Evolutionary conservation across 2,113 vertebrate species (phyloP).

Genomic region (Xiphophorus couchianus): DNA sequence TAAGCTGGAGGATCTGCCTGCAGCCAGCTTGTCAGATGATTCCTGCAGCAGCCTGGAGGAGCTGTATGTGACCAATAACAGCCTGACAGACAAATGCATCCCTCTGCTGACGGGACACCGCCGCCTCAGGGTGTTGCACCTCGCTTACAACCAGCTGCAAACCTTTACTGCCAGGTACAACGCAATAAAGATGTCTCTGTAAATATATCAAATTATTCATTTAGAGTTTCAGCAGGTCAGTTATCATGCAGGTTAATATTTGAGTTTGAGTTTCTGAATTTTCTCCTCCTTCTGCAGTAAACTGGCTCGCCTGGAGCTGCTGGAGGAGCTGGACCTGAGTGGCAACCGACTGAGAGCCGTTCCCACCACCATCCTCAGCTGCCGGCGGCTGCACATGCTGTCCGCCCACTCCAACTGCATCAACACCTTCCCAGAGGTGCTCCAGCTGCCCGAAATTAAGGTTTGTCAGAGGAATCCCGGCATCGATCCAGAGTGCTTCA

Average conservation of each 20-base stretch:
- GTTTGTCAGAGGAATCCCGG: constrained; percentile 61
- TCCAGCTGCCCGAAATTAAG: constrained; percentile 96
- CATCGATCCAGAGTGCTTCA: background rate
- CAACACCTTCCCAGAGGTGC: constrained; percentile 92
- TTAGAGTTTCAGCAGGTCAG: background rate
- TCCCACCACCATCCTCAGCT: constrained; percentile 93
- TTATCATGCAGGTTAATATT: background rate
- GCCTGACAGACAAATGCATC: constrained; percentile 91
- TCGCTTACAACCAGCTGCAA: constrained; percentile 95
- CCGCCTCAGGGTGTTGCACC: constrained; percentile 90
- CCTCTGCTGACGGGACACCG: constrained; percentile 89
- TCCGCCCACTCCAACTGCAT: constrained; percentile 96
- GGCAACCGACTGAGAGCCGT: constrained; percentile 93
- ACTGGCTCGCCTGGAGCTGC: constrained; percentile 95
- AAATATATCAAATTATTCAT: background rate
- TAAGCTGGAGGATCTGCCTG: constrained; percentile 92
- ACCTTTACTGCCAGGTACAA: constrained; percentile 94
- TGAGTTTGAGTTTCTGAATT: background rate
- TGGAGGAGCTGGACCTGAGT: constrained; percentile 96
- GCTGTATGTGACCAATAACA: constrained; percentile 93
- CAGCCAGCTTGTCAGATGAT: constrained; percentile 90
- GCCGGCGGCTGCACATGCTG: constrained; percentile 91
- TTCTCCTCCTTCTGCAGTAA: constrained; percentile 80
- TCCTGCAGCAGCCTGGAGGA: constrained; percentile 90
- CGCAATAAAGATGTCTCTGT: background rate